Evolutionary conservation across 2,113 vertebrate genomes (phyloP), one percentile per base, ranked within the genome.

Genomic region (Suricata suricatta): DNA sequence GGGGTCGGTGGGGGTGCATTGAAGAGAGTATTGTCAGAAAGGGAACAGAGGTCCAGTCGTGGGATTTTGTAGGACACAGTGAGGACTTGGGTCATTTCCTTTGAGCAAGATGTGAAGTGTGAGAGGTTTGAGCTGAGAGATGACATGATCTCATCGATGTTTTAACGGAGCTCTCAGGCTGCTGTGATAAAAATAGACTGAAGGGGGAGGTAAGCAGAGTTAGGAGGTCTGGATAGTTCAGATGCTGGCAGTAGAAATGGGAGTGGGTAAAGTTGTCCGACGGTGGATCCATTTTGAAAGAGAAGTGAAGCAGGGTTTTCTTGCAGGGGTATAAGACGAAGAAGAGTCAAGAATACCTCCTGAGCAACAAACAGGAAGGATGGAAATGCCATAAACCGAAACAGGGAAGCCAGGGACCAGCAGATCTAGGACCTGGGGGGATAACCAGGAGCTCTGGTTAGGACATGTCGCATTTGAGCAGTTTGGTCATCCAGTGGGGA

Each of bases 1-100:
- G 63, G 38, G 14, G 50, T 33, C 13, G 1, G 4, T 7, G 25
- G 14, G 35, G 60, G 33, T 47, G 15, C 71, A 0, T 1, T 0
- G 15, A 44, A 33, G 57, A n/a, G 41, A 25, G 29, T 7, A 1
- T 25, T 19, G 2, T 47, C 47, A 23, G 77, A n/a, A 79, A 27
- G 16, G 44, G 7, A 31, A 9, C 6, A 15, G n/a, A 72, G 72
- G 27, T 29, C 54, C 4, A 2, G 52, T n/a, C 25, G 3, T 6
- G 0, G 33, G 41, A 33, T 13, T 52, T 15, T 15, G 71, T 19
- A 23, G 52, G 33, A 52, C 8, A 2, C 5, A 8, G 44, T 10
- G 9, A 74, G 57, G 87, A 38, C 31, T 29, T 27, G 0, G 44
- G 19, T 27, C 68, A 77, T 71, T 76, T 31, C 19, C 52, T 68